Evolutionary conservation across 2,113 vertebrate species (phyloP).

Genomic region (Dolichallabes microphthalmus): DNA sequence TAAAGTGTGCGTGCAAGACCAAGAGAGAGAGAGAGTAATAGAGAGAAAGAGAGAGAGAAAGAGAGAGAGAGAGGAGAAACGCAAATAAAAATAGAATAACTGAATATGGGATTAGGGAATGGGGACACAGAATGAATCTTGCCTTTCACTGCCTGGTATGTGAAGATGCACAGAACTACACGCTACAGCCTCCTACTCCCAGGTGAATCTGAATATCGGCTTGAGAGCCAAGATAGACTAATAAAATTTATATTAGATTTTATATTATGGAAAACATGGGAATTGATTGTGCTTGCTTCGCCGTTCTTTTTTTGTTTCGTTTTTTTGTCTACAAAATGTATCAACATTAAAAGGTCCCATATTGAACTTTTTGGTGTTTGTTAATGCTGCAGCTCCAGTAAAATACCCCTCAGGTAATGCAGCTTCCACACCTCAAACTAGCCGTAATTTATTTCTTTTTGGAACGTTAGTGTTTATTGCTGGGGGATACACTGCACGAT

Average conservation of each 20-base stretch:
- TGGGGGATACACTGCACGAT: too few relatives aligned
- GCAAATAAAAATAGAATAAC: background rate
- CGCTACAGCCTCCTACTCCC: background rate
- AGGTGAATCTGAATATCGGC: background rate
- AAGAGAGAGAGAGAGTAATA: background rate
- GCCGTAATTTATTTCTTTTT: too few relatives aligned
- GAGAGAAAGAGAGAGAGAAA: background rate
- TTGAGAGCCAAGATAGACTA: background rate
- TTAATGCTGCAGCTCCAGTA: too few relatives aligned
- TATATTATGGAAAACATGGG: background rate
- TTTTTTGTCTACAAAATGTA: too few relatives aligned
- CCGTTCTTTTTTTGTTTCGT: too few relatives aligned
- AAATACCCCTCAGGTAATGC: too few relatives aligned
- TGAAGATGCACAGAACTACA: background rate
- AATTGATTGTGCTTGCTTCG: background rate
- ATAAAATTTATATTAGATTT: background rate
- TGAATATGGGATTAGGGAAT: conserved; percentile 15
- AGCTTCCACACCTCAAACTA: too few relatives aligned
- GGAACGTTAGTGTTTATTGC: too few relatives aligned
- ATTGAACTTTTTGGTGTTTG: too few relatives aligned
- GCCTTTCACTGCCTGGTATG: background rate
- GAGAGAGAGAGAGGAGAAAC: background rate
- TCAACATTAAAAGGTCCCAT: too few relatives aligned
- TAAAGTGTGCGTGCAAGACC: background rate
- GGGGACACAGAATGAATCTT: background rate